These are phyloP conservation scores for Thermophis baileyi DNA, from an alignment of 2,113 vertebrate genomes.

Conservation along the genomic window DNA sequence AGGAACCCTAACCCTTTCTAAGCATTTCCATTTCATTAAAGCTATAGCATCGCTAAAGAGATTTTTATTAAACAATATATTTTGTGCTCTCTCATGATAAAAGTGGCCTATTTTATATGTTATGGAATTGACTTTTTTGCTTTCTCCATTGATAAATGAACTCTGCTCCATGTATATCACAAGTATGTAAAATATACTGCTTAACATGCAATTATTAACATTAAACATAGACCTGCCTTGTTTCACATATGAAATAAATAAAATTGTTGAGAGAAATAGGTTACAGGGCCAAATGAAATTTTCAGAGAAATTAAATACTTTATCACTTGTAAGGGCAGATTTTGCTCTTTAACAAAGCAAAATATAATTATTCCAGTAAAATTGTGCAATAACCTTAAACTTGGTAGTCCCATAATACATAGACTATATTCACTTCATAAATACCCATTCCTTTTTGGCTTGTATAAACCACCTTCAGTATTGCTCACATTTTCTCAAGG, in stretches of 20 bases:
- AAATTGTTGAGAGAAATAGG: neutral
- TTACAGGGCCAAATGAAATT: neutral
- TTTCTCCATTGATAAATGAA: neutral
- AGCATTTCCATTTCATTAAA: slow-evolving; percentile 12
- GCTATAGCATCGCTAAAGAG: neutral
- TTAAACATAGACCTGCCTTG: neutral
- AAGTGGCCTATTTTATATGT: neutral
- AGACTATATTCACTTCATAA: neutral
- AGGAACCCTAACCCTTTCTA: neutral
- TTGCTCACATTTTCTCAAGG: slow-evolving; percentile 45
- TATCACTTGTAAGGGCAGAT: neutral
- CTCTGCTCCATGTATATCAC: slow-evolving; percentile 12
- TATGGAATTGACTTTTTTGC: slow-evolving; percentile 11
- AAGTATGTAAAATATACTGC: neutral
- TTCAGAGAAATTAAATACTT: slow-evolving; percentile 9
- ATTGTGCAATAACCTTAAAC: neutral
- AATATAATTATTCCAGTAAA: neutral
- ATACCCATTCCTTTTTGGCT: slow-evolving; percentile 26
- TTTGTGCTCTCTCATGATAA: slow-evolving; percentile 7
- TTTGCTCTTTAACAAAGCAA: neutral
- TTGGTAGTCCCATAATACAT: neutral
- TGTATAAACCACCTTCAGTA: slow-evolving; percentile 25
- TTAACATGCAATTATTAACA: slow-evolving; percentile 9
- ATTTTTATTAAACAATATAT: neutral
- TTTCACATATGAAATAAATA: neutral